Base-by-base conservation (phyloP, 2,797 vertebrate genomes). In the Nannoperca obscura region DNA sequence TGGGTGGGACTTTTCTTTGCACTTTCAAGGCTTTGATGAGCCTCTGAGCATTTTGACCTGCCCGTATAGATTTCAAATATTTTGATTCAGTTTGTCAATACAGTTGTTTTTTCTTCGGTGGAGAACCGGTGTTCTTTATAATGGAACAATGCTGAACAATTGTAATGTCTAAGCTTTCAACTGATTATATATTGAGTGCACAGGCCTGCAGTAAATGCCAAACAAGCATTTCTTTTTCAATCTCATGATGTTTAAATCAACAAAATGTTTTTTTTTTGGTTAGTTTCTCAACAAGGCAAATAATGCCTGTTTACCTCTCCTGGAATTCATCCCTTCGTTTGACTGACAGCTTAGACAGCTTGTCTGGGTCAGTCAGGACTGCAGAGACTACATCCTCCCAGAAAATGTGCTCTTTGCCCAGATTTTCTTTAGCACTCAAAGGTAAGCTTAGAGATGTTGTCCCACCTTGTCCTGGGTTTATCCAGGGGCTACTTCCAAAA, bases 61-160 rank as follows among this genome's bases (percentile, higher is more conserved):
- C 62, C 24, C 17, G 6, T 72, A 88, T 91, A 61, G 80, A 86
- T 90, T 92, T 86, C 61, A 74, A 70, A 53, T 59, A n/a, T 63
- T 80, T 76, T 63, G 38, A 88, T 86, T 86, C 76, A 64, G 47
- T 58, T 74, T 69, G 68, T 82, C 69, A 65, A 38, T 85, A 55
- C 36, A 73, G 55, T 83, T 44, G 42, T 74, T 70, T 49, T 49
- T 78, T 7, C 10, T 36, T 38, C 36, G 40, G 44, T 9, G 2
- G 27, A 75, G 63, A 84, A 27, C 24, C 24, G 1, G 24, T 44
- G 64, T 84, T 87, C 34, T 63, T 76, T 5, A 14, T 69, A 66
- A 74, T 87, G 73, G 63, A 75, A 81, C 76, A 74, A 71, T 60
- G 27, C n/a, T 44, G 47, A 79, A 63, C 9, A 46, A 53, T 38